A percentile compares a stretch with the other conserved stretches of the same genome.
These are phyloP conservation scores for Coptodon rendalli DNA, from an alignment of 2,113 vertebrate species.

Conservation along the genomic window DNA sequence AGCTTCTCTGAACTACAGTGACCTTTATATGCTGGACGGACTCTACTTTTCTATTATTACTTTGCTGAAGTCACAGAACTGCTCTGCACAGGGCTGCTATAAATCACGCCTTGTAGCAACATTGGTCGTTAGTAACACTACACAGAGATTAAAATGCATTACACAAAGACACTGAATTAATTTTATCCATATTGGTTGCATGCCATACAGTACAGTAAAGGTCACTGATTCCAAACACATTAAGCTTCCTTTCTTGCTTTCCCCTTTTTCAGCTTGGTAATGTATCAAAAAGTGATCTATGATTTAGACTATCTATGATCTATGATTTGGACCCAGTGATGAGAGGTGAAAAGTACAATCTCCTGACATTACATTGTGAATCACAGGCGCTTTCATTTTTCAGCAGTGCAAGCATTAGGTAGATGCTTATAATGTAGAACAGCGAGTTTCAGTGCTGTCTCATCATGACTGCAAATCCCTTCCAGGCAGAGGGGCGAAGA, in stretches of 20 bases:
- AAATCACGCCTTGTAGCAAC: background rate
- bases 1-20: background rate
- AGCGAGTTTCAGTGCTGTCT: background rate
- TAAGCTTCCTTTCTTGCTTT: background rate
- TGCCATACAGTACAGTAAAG: background rate
- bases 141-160: background rate
- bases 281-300: background rate
- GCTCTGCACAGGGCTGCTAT: background rate
- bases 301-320: background rate
- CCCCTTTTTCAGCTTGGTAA: background rate
- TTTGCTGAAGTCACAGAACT: background rate
- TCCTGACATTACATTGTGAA: background rate
- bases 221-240: background rate
- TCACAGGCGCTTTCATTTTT: background rate
- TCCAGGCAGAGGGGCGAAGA: background rate
- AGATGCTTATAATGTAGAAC: background rate
- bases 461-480: background rate
- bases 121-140: background rate
- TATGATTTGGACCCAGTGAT: background rate
- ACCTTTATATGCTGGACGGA: background rate
- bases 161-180: background rate
- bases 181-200: background rate
- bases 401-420: background rate
- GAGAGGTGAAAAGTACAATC: background rate
- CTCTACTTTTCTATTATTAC: background rate